phyloP scores from a whole-genome alignment of 2,113 vertebrate species.

The Brachyistius frenatus region DNA sequence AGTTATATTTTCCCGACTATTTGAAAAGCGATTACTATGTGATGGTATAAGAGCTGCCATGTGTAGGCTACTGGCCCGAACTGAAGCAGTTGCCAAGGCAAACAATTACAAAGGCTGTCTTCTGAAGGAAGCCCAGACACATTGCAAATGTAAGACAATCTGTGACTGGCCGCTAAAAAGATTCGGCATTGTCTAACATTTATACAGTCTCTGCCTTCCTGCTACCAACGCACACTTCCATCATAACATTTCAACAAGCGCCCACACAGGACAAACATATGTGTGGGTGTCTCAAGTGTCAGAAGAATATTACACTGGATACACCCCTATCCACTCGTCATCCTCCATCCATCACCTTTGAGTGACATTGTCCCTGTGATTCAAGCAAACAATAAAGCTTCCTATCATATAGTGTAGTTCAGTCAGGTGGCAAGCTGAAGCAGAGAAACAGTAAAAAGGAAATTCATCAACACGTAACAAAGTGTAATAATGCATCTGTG shows the following conservation, averaged over 20 bases:
- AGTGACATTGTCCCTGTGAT: conserved; percentile 40
- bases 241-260: conserved; percentile 54
- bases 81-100: conserved; percentile 14
- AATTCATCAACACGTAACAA: conserved; percentile 27
- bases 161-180: conserved; percentile 26
- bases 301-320: conserved; percentile 42
- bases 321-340: conserved; percentile 3
- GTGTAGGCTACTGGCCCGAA: conserved; percentile 5
- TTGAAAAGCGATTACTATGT: conserved; percentile 31
- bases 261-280: conserved; percentile 58
- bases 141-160: conserved; percentile 18
- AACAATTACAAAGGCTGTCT: conserved; percentile 17
- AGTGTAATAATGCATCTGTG: conserved; percentile 1
- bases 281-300: conserved; percentile 46
- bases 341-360: conserved; percentile 24
- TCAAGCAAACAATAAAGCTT: conserved; percentile 28
- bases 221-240: conserved; percentile 30
- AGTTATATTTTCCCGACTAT: neutral
- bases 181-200: conserved; percentile 35
- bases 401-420: neutral
- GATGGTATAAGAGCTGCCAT: neutral
- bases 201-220: conserved; percentile 30
- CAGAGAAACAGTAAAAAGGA: conserved; percentile 5
- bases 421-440: neutral
- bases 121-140: conserved; percentile 26